Conservation (phyloP, 2,797 vertebrate species). For the Lacerta bilineata region DNA sequence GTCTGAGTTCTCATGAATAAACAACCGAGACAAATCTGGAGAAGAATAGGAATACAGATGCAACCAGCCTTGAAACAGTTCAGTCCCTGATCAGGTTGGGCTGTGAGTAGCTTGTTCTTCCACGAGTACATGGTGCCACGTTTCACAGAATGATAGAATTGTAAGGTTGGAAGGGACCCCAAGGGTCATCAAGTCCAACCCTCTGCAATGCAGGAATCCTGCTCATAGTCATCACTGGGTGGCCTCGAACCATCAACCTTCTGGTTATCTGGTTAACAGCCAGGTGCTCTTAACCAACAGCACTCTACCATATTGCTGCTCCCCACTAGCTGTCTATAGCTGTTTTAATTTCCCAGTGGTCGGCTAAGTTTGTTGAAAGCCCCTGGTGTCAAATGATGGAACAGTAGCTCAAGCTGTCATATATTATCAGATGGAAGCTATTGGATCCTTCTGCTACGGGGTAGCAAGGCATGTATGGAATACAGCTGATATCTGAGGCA, state of each 20-base stretch:
- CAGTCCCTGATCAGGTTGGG: not conserved
- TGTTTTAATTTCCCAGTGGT: not conserved
- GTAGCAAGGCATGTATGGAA: slow-evolving; percentile 28
- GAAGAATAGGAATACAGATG: not conserved
- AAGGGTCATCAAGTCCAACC: too few species aligned
- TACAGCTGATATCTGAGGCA: slow-evolving; percentile 30
- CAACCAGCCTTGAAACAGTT: not conserved
- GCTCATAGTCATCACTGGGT: too few species aligned
- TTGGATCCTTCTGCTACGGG: not conserved
- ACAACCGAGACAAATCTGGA: not conserved
- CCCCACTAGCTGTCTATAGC: not conserved
- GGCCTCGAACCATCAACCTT: too few species aligned
- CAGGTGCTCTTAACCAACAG: too few species aligned
- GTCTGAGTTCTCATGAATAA: not conserved
- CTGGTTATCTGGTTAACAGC: too few species aligned
- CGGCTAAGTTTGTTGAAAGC: not conserved
- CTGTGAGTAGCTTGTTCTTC: not conserved
- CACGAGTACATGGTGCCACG: not conserved
- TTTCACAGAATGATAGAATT: too few species aligned
- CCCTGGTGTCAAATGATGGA: slow-evolving; percentile 7
- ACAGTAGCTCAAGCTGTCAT: slow-evolving; percentile 24
- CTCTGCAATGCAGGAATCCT: too few species aligned
- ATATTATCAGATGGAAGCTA: slow-evolving; percentile 32
- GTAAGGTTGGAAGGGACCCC: too few species aligned
- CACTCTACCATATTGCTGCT: not conserved